These are phyloP conservation scores for Lycopodina hypogea DNA, from an alignment of 37 sponge, comb jelly and placozoan genomes.

Conservation along the genomic window DNA sequence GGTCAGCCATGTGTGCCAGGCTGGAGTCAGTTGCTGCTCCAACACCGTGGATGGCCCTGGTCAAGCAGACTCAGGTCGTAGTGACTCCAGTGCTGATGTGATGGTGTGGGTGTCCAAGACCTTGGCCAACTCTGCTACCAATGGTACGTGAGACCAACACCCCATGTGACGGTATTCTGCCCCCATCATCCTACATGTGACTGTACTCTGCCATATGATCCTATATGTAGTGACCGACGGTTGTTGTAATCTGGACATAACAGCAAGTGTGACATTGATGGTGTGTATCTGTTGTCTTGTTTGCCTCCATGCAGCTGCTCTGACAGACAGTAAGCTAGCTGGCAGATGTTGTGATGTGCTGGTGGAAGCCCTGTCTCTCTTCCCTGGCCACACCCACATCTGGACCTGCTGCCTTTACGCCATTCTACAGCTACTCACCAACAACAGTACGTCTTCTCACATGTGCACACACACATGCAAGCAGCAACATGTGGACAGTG, in stretches of 20 bases:
- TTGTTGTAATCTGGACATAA: background rate
- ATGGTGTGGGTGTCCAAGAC: slow-evolving; percentile 22
- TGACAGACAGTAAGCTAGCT: slow-evolving; percentile 16
- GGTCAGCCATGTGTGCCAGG: slow-evolving; percentile 4
- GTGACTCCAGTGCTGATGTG: slow-evolving; percentile 3
- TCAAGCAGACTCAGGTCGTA: background rate
- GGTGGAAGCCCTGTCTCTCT: slow-evolving; percentile 2
- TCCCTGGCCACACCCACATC: background rate
- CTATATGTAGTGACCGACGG: too few species aligned
- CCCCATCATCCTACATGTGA: background rate
- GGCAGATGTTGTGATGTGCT: slow-evolving; percentile 20
- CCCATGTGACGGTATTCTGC: background rate
- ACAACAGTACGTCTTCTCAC: background rate
- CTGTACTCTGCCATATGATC: too few species aligned
- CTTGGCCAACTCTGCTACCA: slow-evolving; percentile 14
- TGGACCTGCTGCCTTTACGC: slow-evolving; percentile 26
- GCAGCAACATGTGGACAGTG: slow-evolving; percentile 1
- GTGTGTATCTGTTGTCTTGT: slow-evolving; percentile 4
- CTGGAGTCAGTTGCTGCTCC: too few species aligned
- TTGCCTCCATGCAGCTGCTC: slow-evolving; percentile 29
- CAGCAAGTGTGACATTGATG: background rate
- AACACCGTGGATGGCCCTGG: too few species aligned
- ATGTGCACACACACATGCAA: too few species aligned
- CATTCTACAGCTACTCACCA: slow-evolving; percentile 14
- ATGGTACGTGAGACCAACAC: slow-evolving; percentile 31